Conservation (phyloP, 2,888 invertebrate genomes). For the Lordiphosa fenestrarum region DNA sequence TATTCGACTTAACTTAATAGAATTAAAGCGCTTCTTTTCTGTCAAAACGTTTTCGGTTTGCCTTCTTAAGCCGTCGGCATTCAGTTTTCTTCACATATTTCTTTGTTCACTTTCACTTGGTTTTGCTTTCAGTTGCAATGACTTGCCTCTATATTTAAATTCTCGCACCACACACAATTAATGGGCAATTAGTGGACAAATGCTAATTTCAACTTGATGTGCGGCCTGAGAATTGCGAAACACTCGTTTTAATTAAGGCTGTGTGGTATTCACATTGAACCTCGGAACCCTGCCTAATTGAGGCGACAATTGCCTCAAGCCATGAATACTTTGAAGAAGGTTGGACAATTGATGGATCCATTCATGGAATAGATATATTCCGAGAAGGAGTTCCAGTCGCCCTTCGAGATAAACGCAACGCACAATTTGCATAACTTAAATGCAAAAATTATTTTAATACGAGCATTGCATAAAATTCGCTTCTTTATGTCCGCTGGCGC, state of each 20-base stretch:
- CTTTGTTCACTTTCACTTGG: neutral
- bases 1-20: too few species aligned
- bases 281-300: conserved; percentile 34
- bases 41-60: too few species aligned
- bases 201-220: conserved; percentile 47
- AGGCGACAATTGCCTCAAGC: conserved; percentile 29
- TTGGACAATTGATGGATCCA: conserved; percentile 1
- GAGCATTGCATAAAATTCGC: conserved; percentile 58
- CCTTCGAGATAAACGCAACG: conserved; percentile 31
- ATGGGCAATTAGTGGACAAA: conserved; percentile 50
- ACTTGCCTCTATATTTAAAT: conserved; percentile 24
- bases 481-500: conserved; percentile 53
- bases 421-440: conserved; percentile 57
- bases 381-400: neutral
- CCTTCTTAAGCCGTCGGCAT: conserved; percentile 39
- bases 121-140: neutral
- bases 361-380: neutral
- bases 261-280: conserved; percentile 14
- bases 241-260: conserved; percentile 27
- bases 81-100: neutral
- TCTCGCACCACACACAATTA: conserved; percentile 28
- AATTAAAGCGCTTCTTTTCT: too few species aligned
- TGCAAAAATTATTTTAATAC: conserved; percentile 60
- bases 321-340: conserved; percentile 25
- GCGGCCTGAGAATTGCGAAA: conserved; percentile 19